Percentiles rank a stretch among this genome's conserved stretches.
Evolutionary conservation across 1,140 invertebrate genomes (phyloP).

Genomic region (Drosophila willistoni): DNA sequence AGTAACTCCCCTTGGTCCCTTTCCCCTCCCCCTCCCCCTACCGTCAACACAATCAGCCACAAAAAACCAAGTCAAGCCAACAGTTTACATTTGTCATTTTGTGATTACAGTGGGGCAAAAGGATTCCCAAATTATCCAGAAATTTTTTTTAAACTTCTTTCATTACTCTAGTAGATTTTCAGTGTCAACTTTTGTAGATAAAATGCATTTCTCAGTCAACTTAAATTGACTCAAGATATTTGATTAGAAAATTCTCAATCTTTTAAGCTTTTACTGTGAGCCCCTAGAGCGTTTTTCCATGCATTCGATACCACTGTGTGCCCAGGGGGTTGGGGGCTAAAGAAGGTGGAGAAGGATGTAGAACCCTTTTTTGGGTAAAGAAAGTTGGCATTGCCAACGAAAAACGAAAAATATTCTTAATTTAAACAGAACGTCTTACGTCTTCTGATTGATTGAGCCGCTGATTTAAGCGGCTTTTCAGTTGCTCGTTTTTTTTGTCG

Average conservation of each 20-base stretch:
- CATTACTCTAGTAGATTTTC: no score
- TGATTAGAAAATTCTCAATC: no score
- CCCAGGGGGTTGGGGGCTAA: background rate
- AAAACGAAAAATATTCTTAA: conserved; percentile 54
- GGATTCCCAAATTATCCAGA: no score
- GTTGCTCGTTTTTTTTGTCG: background rate
- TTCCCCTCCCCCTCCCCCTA: background rate
- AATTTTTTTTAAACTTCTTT: no score
- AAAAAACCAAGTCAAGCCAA: conserved; percentile 8
- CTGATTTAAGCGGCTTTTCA: conserved; percentile 74
- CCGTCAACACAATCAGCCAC: no score
- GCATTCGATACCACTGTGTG: background rate
- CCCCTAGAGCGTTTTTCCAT: background rate
- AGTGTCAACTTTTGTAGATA: no score
- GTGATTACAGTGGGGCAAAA: conserved; percentile 47
- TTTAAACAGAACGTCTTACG: conserved; percentile 63
- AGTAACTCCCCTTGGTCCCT: background rate
- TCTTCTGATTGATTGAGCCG: conserved; percentile 73
- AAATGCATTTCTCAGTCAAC: no score
- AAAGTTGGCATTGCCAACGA: conserved; percentile 41
- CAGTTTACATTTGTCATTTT: conserved; percentile 76
- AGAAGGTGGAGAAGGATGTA: background rate
- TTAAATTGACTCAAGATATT: no score
- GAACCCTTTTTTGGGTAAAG: conserved; percentile 25
- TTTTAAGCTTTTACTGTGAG: background rate